These are phyloP conservation scores for Dascyllus trimaculatus DNA, from an alignment of 2,113 vertebrate species.

Conservation along the genomic window DNA sequence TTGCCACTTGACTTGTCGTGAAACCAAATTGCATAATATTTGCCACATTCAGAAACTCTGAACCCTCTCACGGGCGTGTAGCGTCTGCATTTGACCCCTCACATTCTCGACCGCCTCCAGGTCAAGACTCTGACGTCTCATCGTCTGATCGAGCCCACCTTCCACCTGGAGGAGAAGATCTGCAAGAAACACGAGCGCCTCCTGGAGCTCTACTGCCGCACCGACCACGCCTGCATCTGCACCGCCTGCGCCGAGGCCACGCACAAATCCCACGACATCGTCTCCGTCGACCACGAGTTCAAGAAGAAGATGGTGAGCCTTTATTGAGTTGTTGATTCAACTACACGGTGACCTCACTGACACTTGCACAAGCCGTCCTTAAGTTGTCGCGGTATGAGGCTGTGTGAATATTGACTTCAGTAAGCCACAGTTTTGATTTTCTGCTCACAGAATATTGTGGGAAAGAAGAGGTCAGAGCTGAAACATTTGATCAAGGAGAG, in stretches of 20 bases:
- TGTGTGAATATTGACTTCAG: too few relatives aligned
- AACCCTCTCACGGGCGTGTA: neutral
- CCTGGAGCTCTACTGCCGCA: slow-evolving; percentile 89
- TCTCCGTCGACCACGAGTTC: slow-evolving; percentile 85
- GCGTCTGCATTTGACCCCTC: neutral
- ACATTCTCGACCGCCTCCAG: slow-evolving; percentile 25
- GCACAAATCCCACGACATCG: slow-evolving; percentile 86
- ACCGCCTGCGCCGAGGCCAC: slow-evolving; percentile 79
- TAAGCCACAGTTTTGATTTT: neutral
- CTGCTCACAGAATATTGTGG: slow-evolving; percentile 73
- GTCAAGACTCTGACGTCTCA: slow-evolving; percentile 79
- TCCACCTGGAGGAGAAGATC: slow-evolving; percentile 82
- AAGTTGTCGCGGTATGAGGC: too few relatives aligned
- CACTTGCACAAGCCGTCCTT: neutral
- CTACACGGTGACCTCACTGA: neutral
- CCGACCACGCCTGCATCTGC: slow-evolving; percentile 88
- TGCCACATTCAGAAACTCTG: too few relatives aligned
- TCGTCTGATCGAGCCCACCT: slow-evolving; percentile 84
- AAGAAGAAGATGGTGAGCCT: slow-evolving; percentile 86
- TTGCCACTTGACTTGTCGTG: too few relatives aligned
- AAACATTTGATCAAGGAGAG: slow-evolving; percentile 86
- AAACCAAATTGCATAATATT: too few relatives aligned
- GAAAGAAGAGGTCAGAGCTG: slow-evolving; percentile 81
- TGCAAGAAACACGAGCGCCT: slow-evolving; percentile 88
- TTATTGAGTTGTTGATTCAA: neutral